A percentile compares a stretch with the other conserved stretches of the same genome.
These are phyloP conservation scores for Nycticorax nycticorax DNA, from an alignment of 2,113 vertebrate species.

Conservation along the genomic window DNA sequence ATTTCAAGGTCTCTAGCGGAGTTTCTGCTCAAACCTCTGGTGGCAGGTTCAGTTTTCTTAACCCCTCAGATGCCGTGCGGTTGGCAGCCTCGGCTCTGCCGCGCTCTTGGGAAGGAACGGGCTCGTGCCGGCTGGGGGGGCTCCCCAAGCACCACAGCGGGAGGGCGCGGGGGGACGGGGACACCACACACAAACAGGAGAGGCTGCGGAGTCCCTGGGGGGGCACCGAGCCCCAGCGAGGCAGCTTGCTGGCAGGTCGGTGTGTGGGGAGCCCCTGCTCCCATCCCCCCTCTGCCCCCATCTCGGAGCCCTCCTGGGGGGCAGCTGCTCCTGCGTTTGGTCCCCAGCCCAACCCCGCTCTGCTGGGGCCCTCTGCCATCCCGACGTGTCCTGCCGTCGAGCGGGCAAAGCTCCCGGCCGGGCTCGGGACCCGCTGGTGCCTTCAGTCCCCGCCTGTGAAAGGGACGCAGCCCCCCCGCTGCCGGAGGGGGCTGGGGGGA, in stretches of 20 bases:
- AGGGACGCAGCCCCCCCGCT: accelerated
- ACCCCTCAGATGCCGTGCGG: neutral
- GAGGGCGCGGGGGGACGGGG: neutral
- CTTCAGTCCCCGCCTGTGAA: neutral
- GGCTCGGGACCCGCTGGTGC: neutral
- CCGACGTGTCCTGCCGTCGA: accelerated
- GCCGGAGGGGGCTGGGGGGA: neutral
- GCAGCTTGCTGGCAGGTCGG: neutral
- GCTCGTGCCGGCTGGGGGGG: neutral
- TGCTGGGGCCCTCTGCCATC: neutral
- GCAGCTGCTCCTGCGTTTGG: neutral
- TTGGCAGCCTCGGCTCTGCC: neutral
- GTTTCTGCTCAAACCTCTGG: slow-evolving; percentile 53
- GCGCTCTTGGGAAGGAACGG: neutral
- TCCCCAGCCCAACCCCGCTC: neutral
- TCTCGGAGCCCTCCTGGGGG: accelerated
- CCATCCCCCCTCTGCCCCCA: too few relatives aligned
- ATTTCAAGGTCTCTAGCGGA: slow-evolving; percentile 63
- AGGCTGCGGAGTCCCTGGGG: neutral
- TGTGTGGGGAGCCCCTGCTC: neutral
- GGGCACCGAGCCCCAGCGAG: accelerated
- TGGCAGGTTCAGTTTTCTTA: slow-evolving; percentile 55
- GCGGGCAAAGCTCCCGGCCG: accelerated
- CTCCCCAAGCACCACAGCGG: neutral
- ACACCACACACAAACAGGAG: neutral